These are phyloP conservation scores for Drosophila glabriapex DNA, from an alignment of 2,888 invertebrate species.

Conservation along the genomic window DNA sequence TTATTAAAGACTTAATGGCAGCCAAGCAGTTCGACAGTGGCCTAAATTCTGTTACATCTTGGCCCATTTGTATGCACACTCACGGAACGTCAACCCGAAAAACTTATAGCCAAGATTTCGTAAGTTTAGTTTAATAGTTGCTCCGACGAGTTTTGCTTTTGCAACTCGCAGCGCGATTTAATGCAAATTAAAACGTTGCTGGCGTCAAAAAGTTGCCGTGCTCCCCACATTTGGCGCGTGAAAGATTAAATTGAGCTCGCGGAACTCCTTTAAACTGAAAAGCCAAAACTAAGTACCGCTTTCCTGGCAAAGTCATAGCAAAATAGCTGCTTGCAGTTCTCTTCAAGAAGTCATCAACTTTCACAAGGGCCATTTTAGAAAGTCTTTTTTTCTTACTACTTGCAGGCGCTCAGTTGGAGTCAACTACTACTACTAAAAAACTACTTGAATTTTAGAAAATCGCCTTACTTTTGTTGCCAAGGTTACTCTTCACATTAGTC, in stretches of 20 bases:
- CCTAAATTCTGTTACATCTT: not conserved
- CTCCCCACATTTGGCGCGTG: constrained; percentile 40
- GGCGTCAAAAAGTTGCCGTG: constrained; percentile 64
- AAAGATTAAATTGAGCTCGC: constrained; percentile 65
- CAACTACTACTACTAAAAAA: no score
- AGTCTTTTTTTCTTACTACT: no score
- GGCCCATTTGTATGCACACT: constrained; percentile 70
- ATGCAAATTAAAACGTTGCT: constrained; percentile 78
- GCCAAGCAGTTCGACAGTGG: constrained; percentile 9
- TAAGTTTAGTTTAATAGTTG: constrained; percentile 78
- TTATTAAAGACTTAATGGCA: constrained; percentile 44
- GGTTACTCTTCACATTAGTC: not conserved
- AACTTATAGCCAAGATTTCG: constrained; percentile 63
- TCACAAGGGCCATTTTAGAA: constrained; percentile 21
- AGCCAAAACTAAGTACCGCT: constrained; percentile 1
- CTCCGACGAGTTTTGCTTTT: constrained; percentile 29
- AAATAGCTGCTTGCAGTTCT: constrained; percentile 35
- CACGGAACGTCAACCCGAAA: constrained; percentile 55
- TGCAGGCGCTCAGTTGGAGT: no score
- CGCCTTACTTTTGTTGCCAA: no score
- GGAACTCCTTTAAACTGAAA: not conserved
- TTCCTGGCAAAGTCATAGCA: constrained; percentile 31
- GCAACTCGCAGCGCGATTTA: constrained; percentile 62
- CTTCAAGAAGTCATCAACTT: constrained; percentile 13
- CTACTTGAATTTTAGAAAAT: not conserved